Base-by-base conservation (phyloP, 2,888 invertebrate genomes). In the Corbicula japonica region DNA sequence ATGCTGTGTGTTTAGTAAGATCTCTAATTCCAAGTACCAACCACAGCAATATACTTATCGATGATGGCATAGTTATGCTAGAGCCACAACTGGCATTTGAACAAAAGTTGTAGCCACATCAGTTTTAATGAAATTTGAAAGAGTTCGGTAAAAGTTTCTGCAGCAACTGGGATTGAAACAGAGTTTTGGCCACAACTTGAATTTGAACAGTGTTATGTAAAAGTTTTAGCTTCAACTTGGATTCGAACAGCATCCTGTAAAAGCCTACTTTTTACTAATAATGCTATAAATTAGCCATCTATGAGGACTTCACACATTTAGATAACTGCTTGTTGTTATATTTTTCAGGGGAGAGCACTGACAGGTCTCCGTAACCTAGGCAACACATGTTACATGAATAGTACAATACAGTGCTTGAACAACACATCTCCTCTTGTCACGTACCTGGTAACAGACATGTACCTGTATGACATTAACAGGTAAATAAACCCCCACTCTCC, bases 341-440 rank as follows among this genome's bases (percentile, higher is more conserved):
- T 63, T 56, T 80, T 75, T 32, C 75, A 91, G 91, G 90, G 90
- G 28, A 84, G 86, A 70, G 97, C 97, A 0, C 95, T 97, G 83
- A 97, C 97, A 1, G 98, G 98, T 2, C 94, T 98, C 62, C 96
- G 96, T 92, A 99, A 99, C 94, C 95, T 98, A 26, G 97, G 97
- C 65, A 98, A 98, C 94, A 98, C 98, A 0, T 99, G 98, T 94
- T 99, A 98, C 93, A 98, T 98, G 98, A 99, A 98, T 94, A 97
- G 97, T 56, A 96, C 98, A 83, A 95, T 99, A 80, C 98, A 99
- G 93, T 98, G 98, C 12, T n/a, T 99, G 62, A 97, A 97, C 93
- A 97, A 97, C 94, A 96, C 98, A 1, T 95, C 95, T 12, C 95
- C 95, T 12, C 94, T 98, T 70, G 95, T 96, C 63, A 95, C 95